phyloP scores from a whole-genome alignment of 2,113 vertebrate species.

The Sprattus sprattus region DNA sequence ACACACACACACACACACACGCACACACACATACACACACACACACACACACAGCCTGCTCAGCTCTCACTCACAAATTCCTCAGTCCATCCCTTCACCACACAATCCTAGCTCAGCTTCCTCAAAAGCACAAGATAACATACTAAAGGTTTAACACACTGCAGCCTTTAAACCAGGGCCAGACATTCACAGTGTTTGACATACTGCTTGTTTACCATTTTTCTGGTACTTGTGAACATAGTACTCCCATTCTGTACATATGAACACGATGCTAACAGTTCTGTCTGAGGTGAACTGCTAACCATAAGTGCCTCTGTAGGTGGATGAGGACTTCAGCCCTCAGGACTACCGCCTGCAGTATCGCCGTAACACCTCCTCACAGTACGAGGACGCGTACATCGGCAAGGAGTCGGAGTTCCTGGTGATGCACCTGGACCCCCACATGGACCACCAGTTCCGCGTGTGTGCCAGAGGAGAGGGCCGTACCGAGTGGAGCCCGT shows the following conservation, averaged over 20 bases:
- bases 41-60: neutral
- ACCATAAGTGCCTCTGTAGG: constrained; percentile 62
- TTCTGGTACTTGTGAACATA: too few species aligned
- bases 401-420: constrained; percentile 87
- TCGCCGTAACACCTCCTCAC: constrained; percentile 74
- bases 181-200: neutral
- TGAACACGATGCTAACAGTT: neutral
- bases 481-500: constrained; percentile 94
- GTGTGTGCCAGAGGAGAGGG: constrained; percentile 93
- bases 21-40: neutral
- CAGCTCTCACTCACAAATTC: neutral
- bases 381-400: constrained; percentile 88
- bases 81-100: neutral
- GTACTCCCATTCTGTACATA: too few species aligned
- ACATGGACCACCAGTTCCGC: constrained; percentile 85
- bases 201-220: too few species aligned
- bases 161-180: neutral
- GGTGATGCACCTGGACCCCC: constrained; percentile 87
- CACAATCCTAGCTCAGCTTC: too few species aligned
- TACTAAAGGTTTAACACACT: too few species aligned
- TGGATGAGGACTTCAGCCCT: constrained; percentile 87
- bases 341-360: constrained; percentile 91
- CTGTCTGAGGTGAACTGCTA: neutral
- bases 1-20: neutral
- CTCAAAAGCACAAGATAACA: too few species aligned